phyloP scores from a whole-genome alignment of 2,888 invertebrate genomes.

The Dugesia japonica region DNA sequence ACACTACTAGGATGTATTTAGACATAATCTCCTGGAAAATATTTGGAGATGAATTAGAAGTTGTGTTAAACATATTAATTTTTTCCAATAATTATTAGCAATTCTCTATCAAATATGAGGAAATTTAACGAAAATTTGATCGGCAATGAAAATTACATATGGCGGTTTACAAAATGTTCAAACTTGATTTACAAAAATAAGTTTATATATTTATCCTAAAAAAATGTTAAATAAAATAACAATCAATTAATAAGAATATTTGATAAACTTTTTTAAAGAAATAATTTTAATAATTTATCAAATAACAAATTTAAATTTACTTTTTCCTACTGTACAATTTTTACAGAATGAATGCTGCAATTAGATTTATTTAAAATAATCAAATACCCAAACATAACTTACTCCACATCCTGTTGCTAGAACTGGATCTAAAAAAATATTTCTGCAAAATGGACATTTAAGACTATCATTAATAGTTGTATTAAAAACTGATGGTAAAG shows the following conservation, averaged over 20 bases:
- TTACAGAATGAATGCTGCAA: neutral
- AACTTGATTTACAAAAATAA: no score
- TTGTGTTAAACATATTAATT: no score
- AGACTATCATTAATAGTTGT: neutral
- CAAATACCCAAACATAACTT: neutral
- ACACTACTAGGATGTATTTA: no score
- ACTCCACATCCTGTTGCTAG: constrained; percentile 21
- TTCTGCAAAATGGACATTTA: neutral
- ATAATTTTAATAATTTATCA: neutral
- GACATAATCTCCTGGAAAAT: no score
- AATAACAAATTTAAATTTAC: neutral
- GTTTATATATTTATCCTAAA: neutral
- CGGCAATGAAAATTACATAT: no score
- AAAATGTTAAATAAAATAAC: neutral
- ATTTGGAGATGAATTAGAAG: no score
- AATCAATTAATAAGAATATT: neutral
- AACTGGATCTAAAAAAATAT: constrained; percentile 14
- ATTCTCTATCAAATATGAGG: no score
- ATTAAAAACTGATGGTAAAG: neutral
- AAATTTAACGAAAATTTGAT: no score
- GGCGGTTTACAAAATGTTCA: no score
- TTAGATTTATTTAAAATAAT: neutral
- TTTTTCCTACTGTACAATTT: neutral
- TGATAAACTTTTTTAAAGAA: neutral
- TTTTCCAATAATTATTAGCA: no score